Conservation (phyloP, 2,888 invertebrate genomes). For the Synergus japonicus region DNA sequence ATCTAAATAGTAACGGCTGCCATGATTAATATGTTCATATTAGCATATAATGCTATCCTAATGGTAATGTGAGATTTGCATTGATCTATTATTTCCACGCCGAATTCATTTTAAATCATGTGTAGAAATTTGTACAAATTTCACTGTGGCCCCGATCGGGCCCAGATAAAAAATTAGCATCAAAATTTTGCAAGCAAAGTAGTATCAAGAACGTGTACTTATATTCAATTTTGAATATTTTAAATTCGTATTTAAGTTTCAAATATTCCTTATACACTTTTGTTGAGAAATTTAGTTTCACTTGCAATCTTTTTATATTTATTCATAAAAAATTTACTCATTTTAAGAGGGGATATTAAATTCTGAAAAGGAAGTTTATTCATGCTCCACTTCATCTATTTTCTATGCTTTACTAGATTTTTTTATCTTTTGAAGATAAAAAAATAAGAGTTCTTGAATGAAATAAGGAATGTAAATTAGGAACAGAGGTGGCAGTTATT, state of each 20-base stretch:
- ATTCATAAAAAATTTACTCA: too few species aligned
- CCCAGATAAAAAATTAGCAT: not conserved
- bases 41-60: not conserved
- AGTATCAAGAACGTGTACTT: not conserved
- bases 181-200: not conserved
- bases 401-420: too few species aligned
- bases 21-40: not conserved
- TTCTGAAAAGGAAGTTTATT: too few species aligned
- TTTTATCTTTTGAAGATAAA: not conserved
- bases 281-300: too few species aligned
- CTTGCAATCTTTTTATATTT: too few species aligned
- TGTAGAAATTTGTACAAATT: not conserved
- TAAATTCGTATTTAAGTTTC: too few species aligned
- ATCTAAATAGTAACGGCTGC: not conserved
- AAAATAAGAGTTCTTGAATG: not conserved
- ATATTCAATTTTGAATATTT: too few species aligned
- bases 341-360: too few species aligned
- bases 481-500: not conserved
- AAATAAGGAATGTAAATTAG: constrained; percentile 6
- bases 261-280: too few species aligned
- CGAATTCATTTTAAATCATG: not conserved
- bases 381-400: too few species aligned
- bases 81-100: not conserved
- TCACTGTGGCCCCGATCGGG: too few species aligned
- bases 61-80: not conserved